Conservation (phyloP, 2,113 vertebrate species). For the Chionomys nivalis region DNA sequence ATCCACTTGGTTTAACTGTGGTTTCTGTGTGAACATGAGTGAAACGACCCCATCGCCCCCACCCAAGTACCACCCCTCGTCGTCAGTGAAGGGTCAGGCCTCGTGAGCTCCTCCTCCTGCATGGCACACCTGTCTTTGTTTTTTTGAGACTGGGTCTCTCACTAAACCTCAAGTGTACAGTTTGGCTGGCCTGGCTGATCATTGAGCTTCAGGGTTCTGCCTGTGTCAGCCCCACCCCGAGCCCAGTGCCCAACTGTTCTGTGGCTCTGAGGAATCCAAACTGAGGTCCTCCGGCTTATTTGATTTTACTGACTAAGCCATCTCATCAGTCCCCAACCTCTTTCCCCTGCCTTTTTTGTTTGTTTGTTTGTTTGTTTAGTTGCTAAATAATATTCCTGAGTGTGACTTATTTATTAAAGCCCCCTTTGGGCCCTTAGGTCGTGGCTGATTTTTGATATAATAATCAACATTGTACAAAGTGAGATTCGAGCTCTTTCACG, state of each 20-base stretch:
- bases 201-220: not conserved
- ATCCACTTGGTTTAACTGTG: not conserved
- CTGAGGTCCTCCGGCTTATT: not conserved
- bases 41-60: too few species aligned
- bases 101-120: not conserved
- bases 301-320: not conserved
- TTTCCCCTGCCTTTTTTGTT: not conserved
- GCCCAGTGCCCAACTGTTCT: not conserved
- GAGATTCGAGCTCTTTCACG: not conserved
- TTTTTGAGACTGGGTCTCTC: not conserved
- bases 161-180: not conserved
- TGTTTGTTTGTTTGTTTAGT: not conserved
- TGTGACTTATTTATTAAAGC: not conserved
- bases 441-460: not conserved
- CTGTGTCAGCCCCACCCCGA: not conserved
- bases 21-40: not conserved
- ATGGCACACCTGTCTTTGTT: not conserved
- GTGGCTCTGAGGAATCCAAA: too few species aligned
- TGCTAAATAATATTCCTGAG: not conserved
- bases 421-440: not conserved
- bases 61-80: not conserved
- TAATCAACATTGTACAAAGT: not conserved
- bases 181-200: not conserved
- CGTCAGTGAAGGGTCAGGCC: not conserved
- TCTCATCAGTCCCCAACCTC: too few species aligned